Conservation (phyloP, 64 coral and sea anemone species). For the Stichodactyla helianthus region DNA sequence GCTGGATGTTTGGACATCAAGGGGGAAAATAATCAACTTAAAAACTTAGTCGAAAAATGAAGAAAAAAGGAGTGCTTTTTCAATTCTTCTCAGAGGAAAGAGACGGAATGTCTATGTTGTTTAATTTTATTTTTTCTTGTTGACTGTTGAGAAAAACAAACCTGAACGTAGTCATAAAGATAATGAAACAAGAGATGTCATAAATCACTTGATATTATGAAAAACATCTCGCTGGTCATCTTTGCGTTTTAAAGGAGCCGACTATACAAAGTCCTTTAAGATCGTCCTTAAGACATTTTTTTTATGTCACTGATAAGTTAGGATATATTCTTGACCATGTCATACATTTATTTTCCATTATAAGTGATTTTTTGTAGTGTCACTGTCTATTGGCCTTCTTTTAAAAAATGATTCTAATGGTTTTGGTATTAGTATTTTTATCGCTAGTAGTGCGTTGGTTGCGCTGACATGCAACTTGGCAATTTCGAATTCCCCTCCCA, state of each 20-base stretch:
- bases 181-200: constrained; percentile 7
- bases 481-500: neutral
- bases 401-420: neutral
- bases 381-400: neutral
- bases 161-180: neutral
- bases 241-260: constrained; percentile 8
- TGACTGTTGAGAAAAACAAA: neutral
- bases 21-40: neutral
- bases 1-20: constrained; percentile 4
- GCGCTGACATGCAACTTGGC: neutral
- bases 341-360: constrained; percentile 3
- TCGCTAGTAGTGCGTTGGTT: neutral
- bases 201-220: constrained; percentile 11
- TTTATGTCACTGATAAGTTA: constrained; percentile 6
- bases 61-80: neutral
- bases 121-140: neutral
- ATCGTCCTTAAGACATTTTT: constrained; percentile 19
- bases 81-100: neutral
- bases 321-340: neutral
- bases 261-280: constrained; percentile 5
- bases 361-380: neutral
- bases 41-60: neutral
- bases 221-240: constrained; percentile 1
- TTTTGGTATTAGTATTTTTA: neutral
- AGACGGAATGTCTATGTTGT: neutral